Percentiles rank a stretch among this genome's conserved stretches.
phyloP scores from a whole-genome alignment of 37 sponge, comb jelly and placozoan genomes.

The Haliclona indistincta region DNA sequence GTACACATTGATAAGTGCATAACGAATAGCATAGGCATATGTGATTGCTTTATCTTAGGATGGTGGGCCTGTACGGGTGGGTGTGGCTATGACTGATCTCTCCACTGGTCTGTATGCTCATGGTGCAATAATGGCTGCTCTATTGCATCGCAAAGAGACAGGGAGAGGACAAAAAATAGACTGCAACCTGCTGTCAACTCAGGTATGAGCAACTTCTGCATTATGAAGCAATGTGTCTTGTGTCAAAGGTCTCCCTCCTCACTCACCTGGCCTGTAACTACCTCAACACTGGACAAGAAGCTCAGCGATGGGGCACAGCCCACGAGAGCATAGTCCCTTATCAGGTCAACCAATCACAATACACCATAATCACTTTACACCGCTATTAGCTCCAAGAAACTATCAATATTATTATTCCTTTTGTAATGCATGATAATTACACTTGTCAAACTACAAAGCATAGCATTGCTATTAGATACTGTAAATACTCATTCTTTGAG shows the following conservation, averaged over 20 bases:
- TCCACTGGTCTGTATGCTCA: constrained; percentile 77
- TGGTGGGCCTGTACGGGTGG: constrained; percentile 72
- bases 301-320: constrained; percentile 58
- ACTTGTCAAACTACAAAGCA: too few relatives aligned
- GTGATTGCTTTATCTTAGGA: constrained; percentile 15
- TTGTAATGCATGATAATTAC: too few relatives aligned
- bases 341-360: constrained; percentile 44
- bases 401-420: too few relatives aligned
- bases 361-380: too few relatives aligned
- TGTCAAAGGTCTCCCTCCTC: constrained; percentile 51
- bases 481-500: too few relatives aligned
- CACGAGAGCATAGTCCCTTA: constrained; percentile 86
- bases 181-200: constrained; percentile 60
- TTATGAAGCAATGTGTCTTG: not conserved
- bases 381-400: too few relatives aligned
- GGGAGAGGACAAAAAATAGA: constrained; percentile 68
- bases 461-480: too few relatives aligned
- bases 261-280: constrained; percentile 69
- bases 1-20: too few relatives aligned
- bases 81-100: constrained; percentile 82
- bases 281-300: constrained; percentile 62
- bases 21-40: not conserved
- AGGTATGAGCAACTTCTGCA: constrained; percentile 25
- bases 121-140: constrained; percentile 70
- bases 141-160: constrained; percentile 29